Base-by-base conservation (phyloP, 2,797 vertebrate genomes). In the Sphaeramia orbicularis region DNA sequence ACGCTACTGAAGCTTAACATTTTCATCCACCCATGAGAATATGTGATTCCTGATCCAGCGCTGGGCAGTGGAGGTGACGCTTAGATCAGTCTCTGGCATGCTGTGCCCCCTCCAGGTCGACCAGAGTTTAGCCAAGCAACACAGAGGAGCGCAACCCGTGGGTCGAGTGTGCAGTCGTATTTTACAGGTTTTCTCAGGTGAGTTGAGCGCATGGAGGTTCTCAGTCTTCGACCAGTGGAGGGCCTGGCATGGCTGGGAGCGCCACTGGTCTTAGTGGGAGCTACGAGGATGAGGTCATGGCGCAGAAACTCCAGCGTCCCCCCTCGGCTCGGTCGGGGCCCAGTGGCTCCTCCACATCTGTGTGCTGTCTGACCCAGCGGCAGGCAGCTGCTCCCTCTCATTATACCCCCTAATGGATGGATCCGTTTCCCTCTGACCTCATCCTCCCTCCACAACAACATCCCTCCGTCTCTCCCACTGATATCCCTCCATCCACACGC, bases 401-500 rank as follows among this genome's bases (percentile, higher is more conserved):
- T 92, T 92, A 90, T 84, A 85, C 72, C 80, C 73, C 77, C 74
- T 92, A 92, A 94, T 92, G 89, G 89, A 90, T 86, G 89, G 91
- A 89, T 93, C 87, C 50, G 65, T 91, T 93, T 93, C 88, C 73
- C 85, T 91, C 83, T 94, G 92, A 94, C 92, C 91, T 94, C 92
- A 94, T 93, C 84, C 74, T 74, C 74, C 71, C 79, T 88, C 49
- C 83, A 83, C 76, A 83, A 70, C 85, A 87, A 88, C 83, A 80
- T 89, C 79, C 78, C 76, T 81, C 71, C 70, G 53, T 65, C 32
- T 53, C 76, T 80, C 60, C 41, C 7, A 48, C 71, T 36, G 64
- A 78, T 59, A 65, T 70, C 55, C 71, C 68, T 77, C 51, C 48
- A 32, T 58, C 49, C 54, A 60, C 40, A n/a, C 65, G 56, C 65